A percentile compares a stretch with the other conserved stretches of the same genome.
These are phyloP conservation scores for Psilanteris sp. DNA, from an alignment of 1,140 invertebrate genomes.

Conservation along the genomic window DNA sequence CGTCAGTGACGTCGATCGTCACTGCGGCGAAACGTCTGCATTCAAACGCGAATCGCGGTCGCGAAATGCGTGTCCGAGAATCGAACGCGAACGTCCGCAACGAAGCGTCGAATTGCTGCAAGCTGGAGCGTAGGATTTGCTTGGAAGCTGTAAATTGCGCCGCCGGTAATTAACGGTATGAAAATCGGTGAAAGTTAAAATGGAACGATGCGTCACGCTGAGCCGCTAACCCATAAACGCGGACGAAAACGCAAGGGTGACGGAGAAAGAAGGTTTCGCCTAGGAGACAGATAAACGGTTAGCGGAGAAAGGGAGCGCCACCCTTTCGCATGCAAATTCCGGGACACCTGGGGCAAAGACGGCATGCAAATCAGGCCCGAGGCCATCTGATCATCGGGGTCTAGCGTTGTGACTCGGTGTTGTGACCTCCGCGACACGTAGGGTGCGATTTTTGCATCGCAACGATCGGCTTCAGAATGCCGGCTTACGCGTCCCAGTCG, in stretches of 20 bases:
- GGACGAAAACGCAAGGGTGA: conserved; percentile 33
- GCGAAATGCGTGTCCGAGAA: no score
- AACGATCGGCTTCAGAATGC: not conserved
- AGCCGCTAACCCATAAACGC: conserved; percentile 73
- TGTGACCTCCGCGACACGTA: conserved; percentile 27
- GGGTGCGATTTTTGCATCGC: conserved; percentile 37
- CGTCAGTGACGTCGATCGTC: conserved; percentile 36
- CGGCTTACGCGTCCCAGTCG: conserved; percentile 9
- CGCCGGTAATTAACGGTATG: conserved; percentile 1
- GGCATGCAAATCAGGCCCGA: conserved; percentile 75
- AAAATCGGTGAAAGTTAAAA: conserved; percentile 68
- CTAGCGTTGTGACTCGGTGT: conserved; percentile 3
- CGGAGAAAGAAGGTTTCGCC: no score
- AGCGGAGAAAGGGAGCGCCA: conserved; percentile 66
- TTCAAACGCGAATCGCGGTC: no score
- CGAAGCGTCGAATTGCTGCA: no score
- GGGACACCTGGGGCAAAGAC: conserved; percentile 76
- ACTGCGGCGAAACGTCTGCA: no score
- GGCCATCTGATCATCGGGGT: conserved; percentile 54
- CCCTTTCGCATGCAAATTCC: conserved; percentile 78
- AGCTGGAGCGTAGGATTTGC: no score
- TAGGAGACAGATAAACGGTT: no score
- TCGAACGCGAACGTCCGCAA: no score
- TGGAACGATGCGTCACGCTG: conserved; percentile 71
- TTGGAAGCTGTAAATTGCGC: not conserved